Evolutionary conservation across 2,113 vertebrate genomes (phyloP).

Genomic region (Mastomys natalensis): DNA sequence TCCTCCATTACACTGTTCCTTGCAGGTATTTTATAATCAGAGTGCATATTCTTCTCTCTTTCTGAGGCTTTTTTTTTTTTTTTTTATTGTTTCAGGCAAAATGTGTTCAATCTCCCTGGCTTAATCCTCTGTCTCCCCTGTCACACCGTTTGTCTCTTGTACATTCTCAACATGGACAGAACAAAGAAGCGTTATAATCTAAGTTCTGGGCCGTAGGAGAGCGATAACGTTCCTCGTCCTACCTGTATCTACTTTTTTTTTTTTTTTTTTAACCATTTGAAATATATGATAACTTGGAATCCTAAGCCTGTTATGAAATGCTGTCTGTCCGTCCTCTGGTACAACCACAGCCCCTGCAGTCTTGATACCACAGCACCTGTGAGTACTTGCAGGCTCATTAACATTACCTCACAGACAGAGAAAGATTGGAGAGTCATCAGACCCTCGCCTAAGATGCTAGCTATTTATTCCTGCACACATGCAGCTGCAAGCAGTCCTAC

Average conservation of each 20-base stretch:
- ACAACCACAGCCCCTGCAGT: background rate
- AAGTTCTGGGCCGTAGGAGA: background rate
- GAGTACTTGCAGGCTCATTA: background rate
- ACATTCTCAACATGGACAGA: background rate
- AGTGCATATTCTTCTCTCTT: conserved; percentile 48
- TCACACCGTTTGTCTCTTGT: conserved; percentile 13
- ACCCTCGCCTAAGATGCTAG: too few relatives aligned
- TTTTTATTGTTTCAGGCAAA: conserved; percentile 68
- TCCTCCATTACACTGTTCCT: conserved; percentile 63
- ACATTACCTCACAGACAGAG: background rate
- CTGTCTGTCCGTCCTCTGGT: too few relatives aligned
- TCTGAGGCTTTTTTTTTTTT: conserved; percentile 43
- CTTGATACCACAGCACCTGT: background rate
- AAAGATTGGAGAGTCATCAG: too few relatives aligned
- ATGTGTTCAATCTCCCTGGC: conserved; percentile 49
- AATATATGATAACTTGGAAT: conserved; percentile 9
- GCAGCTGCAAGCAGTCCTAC: background rate
- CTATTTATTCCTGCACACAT: background rate
- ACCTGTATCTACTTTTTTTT: background rate
- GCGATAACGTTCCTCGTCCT: background rate
- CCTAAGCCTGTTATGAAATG: background rate
- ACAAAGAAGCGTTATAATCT: background rate
- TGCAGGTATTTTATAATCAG: conserved; percentile 70
- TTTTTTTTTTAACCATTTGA: background rate
- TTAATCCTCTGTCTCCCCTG: conserved; percentile 17